Percentiles rank a stretch among this genome's conserved stretches.
These are phyloP conservation scores for Serranus cabrilla DNA, from an alignment of 2,797 vertebrate species.

Conservation along the genomic window DNA sequence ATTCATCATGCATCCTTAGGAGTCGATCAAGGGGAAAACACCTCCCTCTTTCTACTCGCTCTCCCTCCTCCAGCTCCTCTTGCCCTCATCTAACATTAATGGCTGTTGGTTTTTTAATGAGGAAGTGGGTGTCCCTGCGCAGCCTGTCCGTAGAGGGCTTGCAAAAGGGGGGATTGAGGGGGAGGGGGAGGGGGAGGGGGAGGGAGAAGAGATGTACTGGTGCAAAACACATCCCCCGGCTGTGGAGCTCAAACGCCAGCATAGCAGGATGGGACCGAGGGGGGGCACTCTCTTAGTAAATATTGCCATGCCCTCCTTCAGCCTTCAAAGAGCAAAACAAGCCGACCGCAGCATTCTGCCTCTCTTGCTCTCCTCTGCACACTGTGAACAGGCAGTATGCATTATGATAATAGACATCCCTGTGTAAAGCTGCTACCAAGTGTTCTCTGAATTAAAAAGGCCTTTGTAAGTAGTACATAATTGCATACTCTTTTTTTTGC, in stretches of 20 bases:
- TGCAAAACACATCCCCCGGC: slow-evolving; percentile 75
- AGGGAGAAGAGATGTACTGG: slow-evolving; percentile 60
- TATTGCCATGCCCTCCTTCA: slow-evolving; percentile 80
- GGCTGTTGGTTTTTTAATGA: slow-evolving; percentile 87
- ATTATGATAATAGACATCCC: slow-evolving; percentile 66
- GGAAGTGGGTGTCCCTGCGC: slow-evolving; percentile 82
- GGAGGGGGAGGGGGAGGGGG: not conserved
- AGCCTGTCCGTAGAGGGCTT: slow-evolving; percentile 75
- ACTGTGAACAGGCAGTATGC: slow-evolving; percentile 56
- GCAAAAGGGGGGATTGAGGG: slow-evolving; percentile 22
- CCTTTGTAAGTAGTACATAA: slow-evolving; percentile 52
- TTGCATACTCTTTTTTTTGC: slow-evolving; percentile 33
- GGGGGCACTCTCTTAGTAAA: slow-evolving; percentile 73
- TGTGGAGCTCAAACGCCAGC: slow-evolving; percentile 72
- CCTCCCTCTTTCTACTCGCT: slow-evolving; percentile 70
- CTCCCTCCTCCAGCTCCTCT: slow-evolving; percentile 78
- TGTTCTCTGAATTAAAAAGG: slow-evolving; percentile 55
- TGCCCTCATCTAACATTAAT: slow-evolving; percentile 89
- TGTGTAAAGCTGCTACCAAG: slow-evolving; percentile 54
- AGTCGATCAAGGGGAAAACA: slow-evolving; percentile 82
- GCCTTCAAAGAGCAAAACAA: slow-evolving; percentile 80
- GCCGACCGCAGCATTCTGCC: slow-evolving; percentile 71
- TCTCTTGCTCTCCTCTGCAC: slow-evolving; percentile 46
- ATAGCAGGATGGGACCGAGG: slow-evolving; percentile 63
- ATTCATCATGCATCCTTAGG: slow-evolving; percentile 84